A percentile compares a stretch with the other conserved stretches of the same genome.
Conservation (phyloP, 37 sponge, comb jelly and placozoan species). For the Aphrocallistes beatrix region DNA sequence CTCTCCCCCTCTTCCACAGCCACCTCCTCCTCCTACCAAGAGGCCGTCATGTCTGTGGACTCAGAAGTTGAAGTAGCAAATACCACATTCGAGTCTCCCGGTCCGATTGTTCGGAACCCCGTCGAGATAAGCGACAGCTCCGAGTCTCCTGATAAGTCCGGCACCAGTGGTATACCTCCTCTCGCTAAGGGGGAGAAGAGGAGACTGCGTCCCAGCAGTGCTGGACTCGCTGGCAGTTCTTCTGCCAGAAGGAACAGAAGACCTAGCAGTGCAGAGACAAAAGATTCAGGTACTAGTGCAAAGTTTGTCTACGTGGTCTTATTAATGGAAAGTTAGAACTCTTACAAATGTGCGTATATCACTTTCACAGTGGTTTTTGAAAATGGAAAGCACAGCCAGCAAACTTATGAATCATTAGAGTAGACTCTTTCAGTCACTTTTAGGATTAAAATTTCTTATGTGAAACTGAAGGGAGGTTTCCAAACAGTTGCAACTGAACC, state of each 20-base stretch:
- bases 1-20: background rate
- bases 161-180: background rate
- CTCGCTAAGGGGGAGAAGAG: background rate
- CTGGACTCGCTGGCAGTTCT: background rate
- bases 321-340: background rate
- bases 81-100: background rate
- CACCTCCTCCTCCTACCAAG: slow-evolving; percentile 12
- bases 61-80: background rate
- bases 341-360: background rate
- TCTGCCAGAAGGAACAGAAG: background rate
- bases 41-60: background rate
- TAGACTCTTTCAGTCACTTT: too few species aligned
- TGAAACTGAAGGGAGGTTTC: too few species aligned
- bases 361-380: too few species aligned
- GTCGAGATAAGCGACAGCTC: background rate
- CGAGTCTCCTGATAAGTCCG: background rate
- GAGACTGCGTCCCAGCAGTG: background rate
- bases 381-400: too few species aligned
- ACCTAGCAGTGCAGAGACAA: background rate
- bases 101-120: too few species aligned
- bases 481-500: too few species aligned
- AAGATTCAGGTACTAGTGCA: background rate
- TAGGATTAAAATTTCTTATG: too few species aligned
- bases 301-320: background rate
- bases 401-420: too few species aligned